phyloP scores from a whole-genome alignment of 2,113 vertebrate species.

The Orycteropus afer region DNA sequence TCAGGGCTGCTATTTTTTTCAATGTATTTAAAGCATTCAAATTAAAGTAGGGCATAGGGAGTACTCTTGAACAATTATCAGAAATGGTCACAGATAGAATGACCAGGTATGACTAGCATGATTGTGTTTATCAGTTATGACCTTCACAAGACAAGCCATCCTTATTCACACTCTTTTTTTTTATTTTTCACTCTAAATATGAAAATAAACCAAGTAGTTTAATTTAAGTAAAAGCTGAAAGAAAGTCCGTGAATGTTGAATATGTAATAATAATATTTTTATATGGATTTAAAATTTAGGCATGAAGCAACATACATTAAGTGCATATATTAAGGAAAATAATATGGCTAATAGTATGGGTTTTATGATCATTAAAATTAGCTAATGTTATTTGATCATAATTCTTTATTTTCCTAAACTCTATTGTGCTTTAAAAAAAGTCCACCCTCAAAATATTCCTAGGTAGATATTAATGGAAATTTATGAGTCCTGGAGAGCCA shows the following conservation, averaged over 20 bases:
- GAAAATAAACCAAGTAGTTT: background rate
- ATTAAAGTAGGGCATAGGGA: background rate
- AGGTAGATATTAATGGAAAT: slow-evolving; percentile 51
- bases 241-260: background rate
- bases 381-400: background rate
- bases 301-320: background rate
- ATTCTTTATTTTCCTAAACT: slow-evolving; percentile 28
- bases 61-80: background rate
- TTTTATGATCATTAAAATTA: background rate
- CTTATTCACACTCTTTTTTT: background rate
- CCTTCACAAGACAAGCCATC: accelerated
- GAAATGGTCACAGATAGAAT: background rate
- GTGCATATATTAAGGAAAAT: background rate
- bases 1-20: background rate
- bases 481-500: background rate
- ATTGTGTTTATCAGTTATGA: background rate
- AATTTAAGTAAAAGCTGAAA: background rate
- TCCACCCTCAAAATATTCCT: slow-evolving; percentile 1
- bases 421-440: slow-evolving; percentile 8
- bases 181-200: background rate
- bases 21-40: background rate
- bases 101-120: background rate
- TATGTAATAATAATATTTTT: background rate
- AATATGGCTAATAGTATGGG: background rate
- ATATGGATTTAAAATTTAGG: background rate